These are phyloP conservation scores for Lota lota DNA, from an alignment of 2,113 vertebrate genomes.

Conservation along the genomic window DNA sequence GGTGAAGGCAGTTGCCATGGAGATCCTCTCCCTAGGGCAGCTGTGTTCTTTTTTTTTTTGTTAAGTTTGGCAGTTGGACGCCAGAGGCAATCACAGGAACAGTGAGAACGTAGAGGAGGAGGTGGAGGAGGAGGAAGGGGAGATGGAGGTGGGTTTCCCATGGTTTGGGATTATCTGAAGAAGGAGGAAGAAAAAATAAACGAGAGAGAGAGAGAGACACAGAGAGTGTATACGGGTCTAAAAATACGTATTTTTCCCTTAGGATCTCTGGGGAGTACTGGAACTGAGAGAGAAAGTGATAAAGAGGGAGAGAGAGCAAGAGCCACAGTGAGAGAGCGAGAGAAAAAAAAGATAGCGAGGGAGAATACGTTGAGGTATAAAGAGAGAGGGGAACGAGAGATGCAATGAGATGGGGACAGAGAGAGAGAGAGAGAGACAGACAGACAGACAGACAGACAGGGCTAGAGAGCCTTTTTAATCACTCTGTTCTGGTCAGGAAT, in stretches of 20 bases:
- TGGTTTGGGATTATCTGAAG: constrained; percentile 62
- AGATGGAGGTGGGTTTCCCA: constrained; percentile 69
- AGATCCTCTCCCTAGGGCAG: constrained; percentile 65
- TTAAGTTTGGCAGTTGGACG: constrained; percentile 67
- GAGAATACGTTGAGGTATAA: neutral
- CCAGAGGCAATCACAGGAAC: constrained; percentile 61
- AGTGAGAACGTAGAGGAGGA: constrained; percentile 54
- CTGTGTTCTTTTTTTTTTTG: constrained; percentile 41
- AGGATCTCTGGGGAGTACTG: constrained; percentile 67
- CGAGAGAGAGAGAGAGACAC: constrained; percentile 40
- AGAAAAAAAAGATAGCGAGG: neutral
- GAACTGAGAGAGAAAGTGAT: constrained; percentile 29
- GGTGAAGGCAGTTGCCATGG: constrained; percentile 75
- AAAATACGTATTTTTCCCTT: constrained; percentile 74
- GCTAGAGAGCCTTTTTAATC: neutral
- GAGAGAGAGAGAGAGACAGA: constrained; percentile 4
- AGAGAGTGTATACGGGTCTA: constrained; percentile 66
- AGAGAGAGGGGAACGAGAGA: constrained; percentile 6
- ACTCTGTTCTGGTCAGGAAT: constrained; percentile 22
- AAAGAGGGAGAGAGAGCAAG: constrained; percentile 17
- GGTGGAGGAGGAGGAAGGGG: constrained; percentile 25
- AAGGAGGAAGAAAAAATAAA: constrained; percentile 32
- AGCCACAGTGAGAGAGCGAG: constrained; percentile 9
- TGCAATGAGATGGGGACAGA: constrained; percentile 26
- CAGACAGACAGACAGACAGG: constrained; percentile 5